Conservation (phyloP, 1,140 invertebrate species). For the Plectrocnemia conspersa region DNA sequence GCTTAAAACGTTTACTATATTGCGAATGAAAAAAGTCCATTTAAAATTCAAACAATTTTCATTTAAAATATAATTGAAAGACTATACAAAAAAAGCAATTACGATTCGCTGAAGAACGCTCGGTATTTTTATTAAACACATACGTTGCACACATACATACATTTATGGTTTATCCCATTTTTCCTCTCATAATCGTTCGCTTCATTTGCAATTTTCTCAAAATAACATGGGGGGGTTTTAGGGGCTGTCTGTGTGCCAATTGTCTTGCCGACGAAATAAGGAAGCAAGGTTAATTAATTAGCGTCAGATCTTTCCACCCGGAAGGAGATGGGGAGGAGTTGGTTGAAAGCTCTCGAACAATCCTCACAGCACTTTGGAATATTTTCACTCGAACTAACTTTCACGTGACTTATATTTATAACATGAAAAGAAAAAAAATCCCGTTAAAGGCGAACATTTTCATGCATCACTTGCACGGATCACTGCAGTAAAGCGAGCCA, state of each 20-base stretch:
- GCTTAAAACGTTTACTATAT: too few species aligned
- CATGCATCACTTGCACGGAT: slow-evolving; percentile 8
- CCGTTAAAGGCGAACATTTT: slow-evolving; percentile 2
- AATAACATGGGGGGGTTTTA: slow-evolving; percentile 3
- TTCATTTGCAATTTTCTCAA: too few species aligned
- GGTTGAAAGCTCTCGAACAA: neutral
- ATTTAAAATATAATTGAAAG: too few species aligned
- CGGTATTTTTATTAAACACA: too few species aligned
- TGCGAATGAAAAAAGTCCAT: too few species aligned
- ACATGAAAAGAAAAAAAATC: neutral
- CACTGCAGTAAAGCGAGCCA: slow-evolving; percentile 6
- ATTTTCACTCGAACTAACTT: neutral
- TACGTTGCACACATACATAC: too few species aligned
- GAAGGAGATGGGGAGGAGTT: neutral
- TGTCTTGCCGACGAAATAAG: slow-evolving; percentile 10
- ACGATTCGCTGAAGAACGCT: too few species aligned
- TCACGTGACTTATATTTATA: neutral
- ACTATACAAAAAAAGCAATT: too few species aligned
- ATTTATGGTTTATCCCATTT: too few species aligned
- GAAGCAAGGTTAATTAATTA: slow-evolving; percentile 8
- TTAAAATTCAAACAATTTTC: too few species aligned
- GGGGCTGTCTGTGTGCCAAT: slow-evolving; percentile 5
- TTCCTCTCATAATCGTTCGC: too few species aligned
- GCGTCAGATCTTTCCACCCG: slow-evolving; percentile 3
- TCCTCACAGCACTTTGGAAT: neutral